Base-by-base conservation (phyloP, 2,113 vertebrate species). In the Grantiella picta region DNA sequence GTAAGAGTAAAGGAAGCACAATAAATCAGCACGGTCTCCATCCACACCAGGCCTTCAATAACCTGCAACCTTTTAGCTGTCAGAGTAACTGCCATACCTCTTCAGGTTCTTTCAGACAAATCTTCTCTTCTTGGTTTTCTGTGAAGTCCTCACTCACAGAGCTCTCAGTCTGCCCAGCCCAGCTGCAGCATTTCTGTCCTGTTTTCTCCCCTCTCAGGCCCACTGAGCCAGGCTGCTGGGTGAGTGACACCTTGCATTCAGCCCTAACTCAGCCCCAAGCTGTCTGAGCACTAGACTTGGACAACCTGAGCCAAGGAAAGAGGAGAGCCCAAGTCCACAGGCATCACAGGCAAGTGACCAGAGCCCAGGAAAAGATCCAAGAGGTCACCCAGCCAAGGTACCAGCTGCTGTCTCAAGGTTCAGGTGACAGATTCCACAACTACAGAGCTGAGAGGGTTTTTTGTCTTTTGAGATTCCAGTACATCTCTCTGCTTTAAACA, bases 321-420 rank as follows among this genome's bases (percentile, higher is more conserved):
- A 86, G 38, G 33, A 75, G 9, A 79, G 35, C 10, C 23, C 56
- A 70, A 66, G 29, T 4, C 45, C 29, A 42, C 1, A 1, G 28
- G 10, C 44, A 92, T 4, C 64, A 31, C 23, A 64, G 22, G 25
- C 0, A 1, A 65, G 49, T 0, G 0, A 78, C 23, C 59, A 60
- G 56, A 78, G 40, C 23, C 40, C 53, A 31, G 12, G 22, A 31
- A 18, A 78, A 28, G 40, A 61, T 12, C 13, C 1, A 1, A 49
- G 52, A 47, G 21, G 36, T 61, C 45, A 38, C 33, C 25, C 49
- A 65, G 33, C 45, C 25, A 68, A 69, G 63, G 49, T n/a, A 77
- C 21, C 50, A 60, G 20, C 38, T 77, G 21, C n/a, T 71, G 49
- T 20, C 77, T 89, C 53, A 42, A 79, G 53, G 42, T 63, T 38